Base-by-base conservation (phyloP, 2,797 vertebrate genomes). In the Macropus fuliginosus region DNA sequence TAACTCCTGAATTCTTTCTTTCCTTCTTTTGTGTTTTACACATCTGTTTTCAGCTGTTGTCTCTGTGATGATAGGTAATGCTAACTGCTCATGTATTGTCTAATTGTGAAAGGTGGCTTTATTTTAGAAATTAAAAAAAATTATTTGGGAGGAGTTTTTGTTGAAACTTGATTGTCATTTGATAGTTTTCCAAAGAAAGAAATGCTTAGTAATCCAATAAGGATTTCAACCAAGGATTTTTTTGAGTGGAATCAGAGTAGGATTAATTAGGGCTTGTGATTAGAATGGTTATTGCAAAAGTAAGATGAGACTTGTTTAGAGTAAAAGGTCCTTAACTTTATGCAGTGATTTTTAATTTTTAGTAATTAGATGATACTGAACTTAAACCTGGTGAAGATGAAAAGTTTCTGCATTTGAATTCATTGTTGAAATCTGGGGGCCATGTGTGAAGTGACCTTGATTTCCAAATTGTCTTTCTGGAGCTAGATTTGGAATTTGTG, bases 181-280 rank as follows among this genome's bases (percentile, higher is more conserved):
- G 74, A 50, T 91, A 18, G 59, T 95, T 96, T 59, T 81, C 40
- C 24, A 93, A 11, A 21, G 62, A 12, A 91, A 29, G 62, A 81
- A 81, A 54, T 56, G 40, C 27, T 6, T 87, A 87, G 40, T 6
- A 87, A 74, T n/a, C 34, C 34, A 74, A 87, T 46, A 87, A 46
- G 27, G 40, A 87, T 87, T 87, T 87, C 40, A 87, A 46, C 12
- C 40, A 87, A 87, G 40, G 24, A 50, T 27, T 24, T 46, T 87
- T 87, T 50, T 46, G 8, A 46, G 9, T 87, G 40, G 40, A 87
- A 50, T 87, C 10, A 87, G 18, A 40, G 1, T 40, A 74, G 16
- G 5, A 74, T 40, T 74, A 74, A 74, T 24, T 59, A 59, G n/a
- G 34, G 14, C 14, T 66, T 66, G 5, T 66, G n/a, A 74, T 74